Evolutionary conservation across 2,888 invertebrate species (phyloP), one percentile per base, ranked within the genome.

Genomic region (Lasioglossum zephyrum): DNA sequence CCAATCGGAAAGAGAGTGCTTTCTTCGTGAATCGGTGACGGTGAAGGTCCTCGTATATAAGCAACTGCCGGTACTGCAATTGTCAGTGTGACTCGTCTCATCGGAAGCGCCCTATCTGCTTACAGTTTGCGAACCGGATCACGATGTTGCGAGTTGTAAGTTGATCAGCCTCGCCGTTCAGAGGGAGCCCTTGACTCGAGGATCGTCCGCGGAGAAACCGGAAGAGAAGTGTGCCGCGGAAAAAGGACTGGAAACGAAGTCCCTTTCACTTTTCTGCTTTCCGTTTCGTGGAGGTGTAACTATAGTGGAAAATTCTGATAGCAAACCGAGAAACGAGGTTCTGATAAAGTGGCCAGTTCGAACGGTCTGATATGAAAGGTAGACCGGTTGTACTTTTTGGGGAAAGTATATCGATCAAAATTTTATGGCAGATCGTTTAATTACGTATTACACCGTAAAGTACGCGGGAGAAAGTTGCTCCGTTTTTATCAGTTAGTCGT

Each of bases 21-120:
- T 94, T 94, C 94, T 92, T 94, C 92, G 91, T 86, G 77, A 83
- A 86, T 81, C 77, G 89, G 91, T 82, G 89, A 92, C 89, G 93
- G 95, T 94, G 94, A 95, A 94, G 95, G 95, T 94, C 93, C 88
- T 91, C 91, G 92, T 94, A 95, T 94, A 95, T 95, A 95, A 95
- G 93, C 92, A 83, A 88, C 90, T 80, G 81, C 82, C 81, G 89
- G 92, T 90, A 92, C 90, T 89, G 88, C 92, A 93, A 93, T 94
- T 93, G 94, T 93, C 94, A 95, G 94, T 94, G 91, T 89, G 85
- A 79, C 74, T 88, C 87, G 85, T 88, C 84, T 81, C 85, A 88
- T 84, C 83, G 79, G 70, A 80, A 92, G 86, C 87, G 82, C 11
- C 26, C 83, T 77, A 87, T 77, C 79, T 69, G 22, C 73, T 73